These are phyloP conservation scores for Oncorhynchus gorbuscha DNA, from an alignment of 2,113 vertebrate genomes.

Conservation along the genomic window DNA sequence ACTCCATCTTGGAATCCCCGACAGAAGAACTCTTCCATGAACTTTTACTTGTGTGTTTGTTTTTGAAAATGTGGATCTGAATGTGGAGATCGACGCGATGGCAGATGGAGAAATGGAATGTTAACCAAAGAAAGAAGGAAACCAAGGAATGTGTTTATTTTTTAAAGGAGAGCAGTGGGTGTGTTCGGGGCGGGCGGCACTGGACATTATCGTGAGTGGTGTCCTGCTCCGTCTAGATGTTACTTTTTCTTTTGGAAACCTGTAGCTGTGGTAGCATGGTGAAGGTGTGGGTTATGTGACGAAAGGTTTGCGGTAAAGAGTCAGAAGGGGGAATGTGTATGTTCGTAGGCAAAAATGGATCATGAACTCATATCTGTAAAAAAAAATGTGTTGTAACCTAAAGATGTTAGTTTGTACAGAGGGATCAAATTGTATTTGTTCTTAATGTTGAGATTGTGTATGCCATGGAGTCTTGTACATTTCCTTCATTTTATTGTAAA, in stretches of 20 bases:
- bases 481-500: slow-evolving; percentile 92
- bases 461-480: slow-evolving; percentile 94
- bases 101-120: slow-evolving; percentile 78
- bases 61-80: slow-evolving; percentile 58
- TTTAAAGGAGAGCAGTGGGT: slow-evolving; percentile 52
- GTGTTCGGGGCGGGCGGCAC: slow-evolving; percentile 28
- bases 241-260: slow-evolving; percentile 76
- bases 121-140: slow-evolving; percentile 84
- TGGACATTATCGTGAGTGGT: slow-evolving; percentile 37
- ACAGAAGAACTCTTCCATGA: slow-evolving; percentile 45
- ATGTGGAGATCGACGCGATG: slow-evolving; percentile 50
- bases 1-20: slow-evolving; percentile 29
- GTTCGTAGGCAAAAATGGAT: slow-evolving; percentile 82
- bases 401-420: slow-evolving; percentile 94
- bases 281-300: slow-evolving; percentile 86
- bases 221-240: slow-evolving; percentile 79
- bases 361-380: slow-evolving; percentile 79
- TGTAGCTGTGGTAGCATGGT: slow-evolving; percentile 82
- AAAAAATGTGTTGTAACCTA: slow-evolving; percentile 71
- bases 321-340: slow-evolving; percentile 71
- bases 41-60: slow-evolving; percentile 67
- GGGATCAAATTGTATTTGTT: slow-evolving; percentile 83
- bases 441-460: slow-evolving; percentile 87
- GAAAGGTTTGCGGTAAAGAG: slow-evolving; percentile 82
- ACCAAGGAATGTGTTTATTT: slow-evolving; percentile 64